Evolutionary conservation across 37 sponge, comb jelly and placozoan genomes (phyloP), one percentile per base, ranked within the genome.

Genomic region (Geodia barretti): DNA sequence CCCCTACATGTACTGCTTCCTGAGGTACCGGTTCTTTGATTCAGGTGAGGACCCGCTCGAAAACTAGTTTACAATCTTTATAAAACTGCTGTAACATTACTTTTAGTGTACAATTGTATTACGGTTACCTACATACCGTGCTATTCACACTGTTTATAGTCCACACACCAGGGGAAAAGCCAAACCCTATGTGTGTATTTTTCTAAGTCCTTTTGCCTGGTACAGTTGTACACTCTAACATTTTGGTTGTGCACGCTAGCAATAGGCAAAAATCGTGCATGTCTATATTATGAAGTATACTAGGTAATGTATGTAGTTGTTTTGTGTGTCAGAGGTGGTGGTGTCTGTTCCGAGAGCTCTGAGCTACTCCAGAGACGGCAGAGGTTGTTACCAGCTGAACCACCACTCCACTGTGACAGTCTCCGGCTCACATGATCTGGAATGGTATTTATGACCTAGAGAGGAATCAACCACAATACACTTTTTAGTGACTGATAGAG

Each of bases 21-120:
- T 91, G 41, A 81, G 87, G 66, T 91, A 91, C 73, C 70, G 83
- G 63, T 82, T 91, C 75, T 86, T 79, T 74, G 87, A 86, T 77
- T 61, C 36, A 82, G 78, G 91, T 91, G 37, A 74, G 77, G 20
- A 47, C 54, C n/a, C n/a, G n/a, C n/a, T 63, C 28, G 64, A 29
- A 5, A 9, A 8, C 28, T 63, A 4, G 8, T 63, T 4, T 5
- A 63, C 8, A 3, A 64, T 2, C 4, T 64, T 26, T 64, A 30
- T 30, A 64, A 30, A 34, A 20, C 33, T 30, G n/a, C n/a, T n/a
- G n/a, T n/a, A n/a, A n/a, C n/a, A n/a, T n/a, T n/a, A n/a, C n/a
- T n/a, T n/a, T n/a, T n/a, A n/a, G n/a, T n/a, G n/a, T n/a, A n/a
- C n/a, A n/a, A n/a, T n/a, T n/a, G n/a, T n/a, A n/a, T n/a, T n/a